Conservation (phyloP, 1,140 invertebrate species). For the Ips typographus region DNA sequence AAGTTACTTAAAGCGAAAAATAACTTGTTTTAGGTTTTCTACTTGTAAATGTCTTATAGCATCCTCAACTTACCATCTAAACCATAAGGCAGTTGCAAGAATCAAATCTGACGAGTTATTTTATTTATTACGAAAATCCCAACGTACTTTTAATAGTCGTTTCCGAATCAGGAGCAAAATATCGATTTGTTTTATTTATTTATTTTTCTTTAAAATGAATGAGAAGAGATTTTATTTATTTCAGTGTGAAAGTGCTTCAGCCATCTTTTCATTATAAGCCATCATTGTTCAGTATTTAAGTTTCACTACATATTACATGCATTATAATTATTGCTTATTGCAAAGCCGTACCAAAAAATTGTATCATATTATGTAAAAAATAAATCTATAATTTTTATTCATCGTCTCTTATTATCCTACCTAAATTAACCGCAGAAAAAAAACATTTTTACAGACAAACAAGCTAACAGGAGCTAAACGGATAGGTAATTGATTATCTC, state of each 20-base stretch:
- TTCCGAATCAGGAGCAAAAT: slow-evolving; percentile 41
- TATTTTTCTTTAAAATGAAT: slow-evolving; percentile 42
- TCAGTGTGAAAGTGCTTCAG: slow-evolving; percentile 50
- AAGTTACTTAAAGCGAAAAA: slow-evolving; percentile 25
- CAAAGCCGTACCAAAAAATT: slow-evolving; percentile 48
- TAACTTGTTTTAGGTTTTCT: slow-evolving; percentile 11
- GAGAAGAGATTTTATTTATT: slow-evolving; percentile 45
- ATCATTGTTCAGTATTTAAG: slow-evolving; percentile 47
- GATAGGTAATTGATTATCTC: no score
- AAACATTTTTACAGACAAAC: no score
- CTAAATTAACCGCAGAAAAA: no score
- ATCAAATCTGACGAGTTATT: slow-evolving; percentile 20
- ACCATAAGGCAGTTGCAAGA: slow-evolving; percentile 32
- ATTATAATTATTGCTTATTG: slow-evolving; percentile 46
- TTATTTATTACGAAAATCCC: slow-evolving; percentile 15
- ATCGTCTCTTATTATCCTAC: background rate
- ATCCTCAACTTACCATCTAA: slow-evolving; percentile 45
- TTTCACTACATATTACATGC: slow-evolving; percentile 42
- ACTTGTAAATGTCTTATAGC: slow-evolving; percentile 35
- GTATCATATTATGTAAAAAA: slow-evolving; percentile 50
- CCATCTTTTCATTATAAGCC: slow-evolving; percentile 43
- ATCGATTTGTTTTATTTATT: slow-evolving; percentile 22
- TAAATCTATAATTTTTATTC: slow-evolving; percentile 41
- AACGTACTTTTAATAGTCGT: slow-evolving; percentile 35
- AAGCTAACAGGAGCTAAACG: no score